A percentile compares a stretch with the other conserved stretches of the same genome.
Evolutionary conservation across 2,888 invertebrate species (phyloP).

Genomic region (Leucoma salicis): DNA sequence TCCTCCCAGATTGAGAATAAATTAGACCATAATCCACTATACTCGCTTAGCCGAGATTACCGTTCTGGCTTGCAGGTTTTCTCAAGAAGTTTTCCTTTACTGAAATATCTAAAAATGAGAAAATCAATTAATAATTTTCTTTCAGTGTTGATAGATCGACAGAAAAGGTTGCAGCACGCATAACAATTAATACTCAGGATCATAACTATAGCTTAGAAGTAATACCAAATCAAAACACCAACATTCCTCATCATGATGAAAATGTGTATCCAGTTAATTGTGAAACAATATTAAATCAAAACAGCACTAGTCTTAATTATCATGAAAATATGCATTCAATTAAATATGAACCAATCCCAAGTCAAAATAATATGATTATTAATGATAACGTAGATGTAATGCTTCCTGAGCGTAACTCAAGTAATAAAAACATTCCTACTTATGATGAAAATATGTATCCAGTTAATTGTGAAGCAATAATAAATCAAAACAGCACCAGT

Average conservation of each 20-base stretch:
- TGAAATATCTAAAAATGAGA: too few relatives aligned
- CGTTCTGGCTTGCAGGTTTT: too few relatives aligned
- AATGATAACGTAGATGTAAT: not conserved
- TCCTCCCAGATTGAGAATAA: too few relatives aligned
- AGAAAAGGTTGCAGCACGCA: slow-evolving; percentile 22
- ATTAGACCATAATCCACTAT: too few relatives aligned
- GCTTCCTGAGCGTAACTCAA: not conserved
- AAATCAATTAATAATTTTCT: slow-evolving; percentile 3
- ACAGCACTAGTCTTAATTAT: slow-evolving; percentile 1
- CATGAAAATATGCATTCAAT: not conserved
- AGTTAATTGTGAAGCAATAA: not conserved
- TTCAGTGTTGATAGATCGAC: slow-evolving; percentile 19
- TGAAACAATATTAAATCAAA: slow-evolving; percentile 2
- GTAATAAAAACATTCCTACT: not conserved
- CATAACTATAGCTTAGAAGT: slow-evolving; percentile 28
- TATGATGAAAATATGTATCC: not conserved
- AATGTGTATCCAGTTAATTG: not conserved
- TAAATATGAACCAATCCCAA: slow-evolving; percentile 12
- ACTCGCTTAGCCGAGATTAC: too few relatives aligned
- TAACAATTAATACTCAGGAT: slow-evolving; percentile 21
- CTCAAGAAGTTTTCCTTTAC: too few relatives aligned
- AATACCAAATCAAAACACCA: slow-evolving; percentile 12
- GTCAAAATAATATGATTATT: not conserved
- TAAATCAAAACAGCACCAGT: too few relatives aligned
- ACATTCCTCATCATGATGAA: not conserved